Conservation (phyloP, 2,113 vertebrate genomes). For the Amphiprion percula region DNA sequence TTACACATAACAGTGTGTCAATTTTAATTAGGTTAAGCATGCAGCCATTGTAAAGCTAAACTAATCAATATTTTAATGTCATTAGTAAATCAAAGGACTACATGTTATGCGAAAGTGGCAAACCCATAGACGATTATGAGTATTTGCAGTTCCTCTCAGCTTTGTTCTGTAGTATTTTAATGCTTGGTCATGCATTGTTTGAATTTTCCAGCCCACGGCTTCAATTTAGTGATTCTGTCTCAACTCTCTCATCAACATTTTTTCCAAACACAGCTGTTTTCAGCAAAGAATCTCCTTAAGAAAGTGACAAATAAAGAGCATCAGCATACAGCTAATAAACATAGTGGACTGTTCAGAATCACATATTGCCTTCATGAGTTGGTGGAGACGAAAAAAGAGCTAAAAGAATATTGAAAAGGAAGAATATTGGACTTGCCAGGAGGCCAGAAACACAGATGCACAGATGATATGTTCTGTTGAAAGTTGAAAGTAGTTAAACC, state of each 20-base stretch:
- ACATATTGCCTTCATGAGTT: no score
- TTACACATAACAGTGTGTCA: no score
- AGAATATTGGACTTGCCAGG: not conserved
- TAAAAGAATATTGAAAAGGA: no score
- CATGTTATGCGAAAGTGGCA: not conserved
- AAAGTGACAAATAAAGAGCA: no score
- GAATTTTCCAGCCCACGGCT: not conserved
- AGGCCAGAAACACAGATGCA: not conserved
- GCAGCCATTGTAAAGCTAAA: not conserved
- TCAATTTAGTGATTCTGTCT: not conserved
- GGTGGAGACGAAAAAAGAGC: no score
- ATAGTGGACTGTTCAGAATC: no score
- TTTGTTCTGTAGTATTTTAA: not conserved
- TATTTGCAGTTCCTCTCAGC: not conserved
- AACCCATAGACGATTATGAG: not conserved
- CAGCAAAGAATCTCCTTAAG: no score
- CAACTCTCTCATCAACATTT: not conserved
- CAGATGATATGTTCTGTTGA: not conserved
- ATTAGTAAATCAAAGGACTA: not conserved
- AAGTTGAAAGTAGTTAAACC: not conserved
- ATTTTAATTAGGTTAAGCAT: not conserved
- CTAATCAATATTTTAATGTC: not conserved
- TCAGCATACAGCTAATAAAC: not conserved
- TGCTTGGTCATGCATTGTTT: not conserved
- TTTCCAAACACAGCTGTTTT: not conserved